Evolutionary conservation across 2,113 vertebrate genomes (phyloP), one percentile per base, ranked within the genome.

Genomic region (Lonchura striata): DNA sequence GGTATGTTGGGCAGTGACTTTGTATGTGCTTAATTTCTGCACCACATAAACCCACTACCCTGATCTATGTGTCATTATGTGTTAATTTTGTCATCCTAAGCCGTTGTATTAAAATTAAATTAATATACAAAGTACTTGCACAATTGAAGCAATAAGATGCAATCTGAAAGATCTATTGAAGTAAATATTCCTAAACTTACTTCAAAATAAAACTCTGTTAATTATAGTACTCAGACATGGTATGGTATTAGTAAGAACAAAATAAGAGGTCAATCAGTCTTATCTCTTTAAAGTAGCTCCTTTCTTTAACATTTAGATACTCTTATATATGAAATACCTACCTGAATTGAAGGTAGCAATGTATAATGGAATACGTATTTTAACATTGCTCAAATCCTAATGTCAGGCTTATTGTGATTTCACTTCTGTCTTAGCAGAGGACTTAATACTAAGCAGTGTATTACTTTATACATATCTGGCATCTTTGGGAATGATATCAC

Each of bases 1-100:
- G 6, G 0, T 10, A 18, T 8, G 2, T 10, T 69, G 10, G 4
- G 10, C 16, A n/a, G 4, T 3, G 2, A 35, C 17, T 59, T n/a
- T 56, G 9, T 17, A 7, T 7, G 11, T 52, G 8, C 14, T 41
- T 44, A 33, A 22, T 31, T 50, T 11, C 49, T 69, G 39, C 13
- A 7, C 5, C 7, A 53, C 31, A 35, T 35, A 42, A 74, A 82
- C 12, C 8, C 37, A 61, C 2, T 13, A 35, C 3, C 11, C 6
- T 39, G 17, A 60, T 22, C 7, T 59, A 6, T 27, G 57, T 31
- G 41, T 54, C 13, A 54, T 46, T 66, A 9, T 63, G 23, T n/a
- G n/a, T 86, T 72, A 63, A 22, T 80, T 64, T 75, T 50, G 2
- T 42, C 35, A 52, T 61, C 74, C 41, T 61, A 33, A 65, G 20